phyloP scores from a whole-genome alignment of 2,797 vertebrate species.

The Salmo trutta region DNA sequence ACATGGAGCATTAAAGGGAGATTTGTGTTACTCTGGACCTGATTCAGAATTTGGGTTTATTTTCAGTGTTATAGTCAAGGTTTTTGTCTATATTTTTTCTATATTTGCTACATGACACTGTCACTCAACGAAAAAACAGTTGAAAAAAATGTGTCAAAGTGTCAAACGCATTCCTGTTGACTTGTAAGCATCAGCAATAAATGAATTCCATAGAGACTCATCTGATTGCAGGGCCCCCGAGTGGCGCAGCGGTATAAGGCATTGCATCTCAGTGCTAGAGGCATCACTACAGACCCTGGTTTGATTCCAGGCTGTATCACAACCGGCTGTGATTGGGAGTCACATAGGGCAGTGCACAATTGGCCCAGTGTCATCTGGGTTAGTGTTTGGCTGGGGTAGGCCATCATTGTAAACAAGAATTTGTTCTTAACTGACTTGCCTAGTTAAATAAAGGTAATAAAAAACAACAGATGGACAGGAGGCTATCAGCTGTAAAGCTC shows the following conservation, averaged over 20 bases:
- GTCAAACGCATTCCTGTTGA: neutral
- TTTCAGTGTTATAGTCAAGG: neutral
- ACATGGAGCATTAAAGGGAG: neutral
- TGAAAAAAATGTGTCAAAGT: neutral
- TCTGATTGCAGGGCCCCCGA: neutral
- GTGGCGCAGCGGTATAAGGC: no score
- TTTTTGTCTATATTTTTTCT: neutral
- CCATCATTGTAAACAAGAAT: no score
- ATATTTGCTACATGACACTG: neutral
- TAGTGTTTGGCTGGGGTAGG: no score
- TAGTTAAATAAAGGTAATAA: no score
- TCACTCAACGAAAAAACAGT: neutral
- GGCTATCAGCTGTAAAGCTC: conserved; percentile 12
- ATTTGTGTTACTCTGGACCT: neutral
- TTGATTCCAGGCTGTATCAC: no score
- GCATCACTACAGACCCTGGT: no score
- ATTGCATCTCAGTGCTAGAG: no score
- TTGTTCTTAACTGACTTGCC: no score
- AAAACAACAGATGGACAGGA: conserved; percentile 8
- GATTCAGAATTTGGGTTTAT: neutral
- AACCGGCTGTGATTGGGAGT: no score
- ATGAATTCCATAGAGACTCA: neutral
- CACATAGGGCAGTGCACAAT: no score
- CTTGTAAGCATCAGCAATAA: no score
- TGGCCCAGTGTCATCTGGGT: no score